A percentile compares a stretch with the other conserved stretches of the same genome.
Evolutionary conservation across 2,888 invertebrate genomes (phyloP).

Genomic region (Steinernema hermaphroditum): DNA sequence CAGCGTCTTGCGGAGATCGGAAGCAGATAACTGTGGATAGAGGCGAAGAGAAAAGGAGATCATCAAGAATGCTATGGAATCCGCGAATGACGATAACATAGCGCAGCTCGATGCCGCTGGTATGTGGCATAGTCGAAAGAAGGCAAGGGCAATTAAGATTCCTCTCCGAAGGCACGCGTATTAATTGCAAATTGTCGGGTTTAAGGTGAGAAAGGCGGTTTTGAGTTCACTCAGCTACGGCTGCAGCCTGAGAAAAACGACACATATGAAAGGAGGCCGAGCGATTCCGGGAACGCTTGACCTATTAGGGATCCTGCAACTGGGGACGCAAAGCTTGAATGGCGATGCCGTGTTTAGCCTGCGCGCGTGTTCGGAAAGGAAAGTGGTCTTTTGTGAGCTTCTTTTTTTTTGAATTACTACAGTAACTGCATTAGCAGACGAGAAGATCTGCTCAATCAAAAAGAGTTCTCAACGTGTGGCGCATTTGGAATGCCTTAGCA

Average conservation of each 20-base stretch:
- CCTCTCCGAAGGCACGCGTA: background rate
- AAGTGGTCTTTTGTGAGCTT: background rate
- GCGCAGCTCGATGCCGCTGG: background rate
- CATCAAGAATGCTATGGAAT: background rate
- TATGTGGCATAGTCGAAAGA: background rate
- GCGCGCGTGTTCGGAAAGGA: background rate
- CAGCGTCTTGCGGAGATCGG: background rate
- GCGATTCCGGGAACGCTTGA: background rate
- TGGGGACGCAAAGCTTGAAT: background rate
- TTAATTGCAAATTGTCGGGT: slow-evolving; percentile 3
- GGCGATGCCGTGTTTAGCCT: background rate
- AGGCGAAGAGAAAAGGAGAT: background rate
- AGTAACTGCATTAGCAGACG: too few species aligned
- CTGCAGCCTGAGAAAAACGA: background rate
- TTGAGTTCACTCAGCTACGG: background rate
- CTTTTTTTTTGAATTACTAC: too few species aligned
- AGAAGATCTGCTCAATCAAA: too few species aligned
- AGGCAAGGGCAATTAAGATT: background rate
- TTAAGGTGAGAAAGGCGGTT: background rate
- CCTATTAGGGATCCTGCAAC: background rate
- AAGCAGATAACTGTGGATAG: slow-evolving; percentile 6
- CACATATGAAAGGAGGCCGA: background rate
- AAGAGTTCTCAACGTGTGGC: too few species aligned
- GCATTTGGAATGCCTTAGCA: too few species aligned
- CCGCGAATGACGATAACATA: background rate